These are phyloP conservation scores for Halocynthia roretzi DNA, from an alignment of 23 tunicate genomes.

Conservation along the genomic window DNA sequence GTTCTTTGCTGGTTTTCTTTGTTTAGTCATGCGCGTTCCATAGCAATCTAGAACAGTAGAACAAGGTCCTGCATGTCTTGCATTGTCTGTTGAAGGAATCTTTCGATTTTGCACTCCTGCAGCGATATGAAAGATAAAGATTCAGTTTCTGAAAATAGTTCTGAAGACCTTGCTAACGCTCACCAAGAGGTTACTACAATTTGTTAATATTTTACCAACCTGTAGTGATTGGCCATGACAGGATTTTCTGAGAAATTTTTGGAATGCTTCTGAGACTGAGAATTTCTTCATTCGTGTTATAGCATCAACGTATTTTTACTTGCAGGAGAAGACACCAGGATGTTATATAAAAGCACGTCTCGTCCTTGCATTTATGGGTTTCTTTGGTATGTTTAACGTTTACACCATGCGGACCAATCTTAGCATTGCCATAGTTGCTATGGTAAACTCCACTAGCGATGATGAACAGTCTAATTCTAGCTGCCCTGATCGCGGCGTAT, in stretches of 20 bases:
- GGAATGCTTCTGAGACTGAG: no score
- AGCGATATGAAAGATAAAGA: neutral
- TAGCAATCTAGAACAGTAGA: no score
- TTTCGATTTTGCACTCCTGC: no score
- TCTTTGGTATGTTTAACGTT: conserved; percentile 75
- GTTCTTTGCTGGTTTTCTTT: no score
- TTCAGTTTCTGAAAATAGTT: neutral
- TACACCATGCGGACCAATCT: conserved; percentile 61
- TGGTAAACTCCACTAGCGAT: conserved; percentile 53
- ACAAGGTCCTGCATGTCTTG: no score
- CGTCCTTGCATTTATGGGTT: conserved; percentile 68
- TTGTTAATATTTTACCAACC: no score
- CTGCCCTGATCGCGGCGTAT: conserved; percentile 65
- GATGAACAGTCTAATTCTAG: neutral
- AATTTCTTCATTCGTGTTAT: no score
- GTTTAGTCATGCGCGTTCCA: no score
- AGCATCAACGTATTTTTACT: neutral
- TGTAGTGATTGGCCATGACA: no score
- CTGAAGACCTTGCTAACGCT: neutral
- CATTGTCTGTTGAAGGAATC: no score
- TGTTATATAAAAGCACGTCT: conserved; percentile 61
- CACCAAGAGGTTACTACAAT: no score
- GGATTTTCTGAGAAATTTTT: no score
- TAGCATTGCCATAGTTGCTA: conserved; percentile 83
- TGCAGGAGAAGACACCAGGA: conserved; percentile 66